Base-by-base conservation (phyloP, 2,888 invertebrate species). In the Synanthedon andrenaeformis region DNA sequence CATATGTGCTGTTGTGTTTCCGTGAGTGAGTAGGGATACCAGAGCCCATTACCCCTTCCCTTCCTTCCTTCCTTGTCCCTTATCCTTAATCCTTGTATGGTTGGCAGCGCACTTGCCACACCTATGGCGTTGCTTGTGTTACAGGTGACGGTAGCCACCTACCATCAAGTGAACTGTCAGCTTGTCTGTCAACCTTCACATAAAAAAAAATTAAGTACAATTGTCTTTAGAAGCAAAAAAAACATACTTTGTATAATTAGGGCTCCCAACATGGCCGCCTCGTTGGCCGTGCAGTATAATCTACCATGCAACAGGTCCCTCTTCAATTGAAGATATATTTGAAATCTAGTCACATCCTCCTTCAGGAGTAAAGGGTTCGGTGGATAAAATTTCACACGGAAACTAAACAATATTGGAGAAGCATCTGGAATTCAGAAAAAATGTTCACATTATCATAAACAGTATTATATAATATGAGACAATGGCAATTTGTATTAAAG, bases 361-460 rank as follows among this genome's bases (percentile, higher is more conserved):
- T 96, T 96, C 61, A 99, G 88, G 54, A 95, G 90, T 77, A 95
- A 90, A 13, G 98, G 98, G 85, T 98, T 97, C 55, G 96, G 95
- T 13, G 99, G 98, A 80, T 99, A 99, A 83, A 97, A 99, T 89
- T 98, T 98, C 60, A 98, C 96, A 59, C 98, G 94, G 82, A 99
- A 96, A 84, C 97, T 97, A 77, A 99, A 95, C 57, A 97, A 86
- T 70, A 96, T 94, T 57, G 96, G 96, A 66, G 95, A 94, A 69
- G 97, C 91, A 84, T 97, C 97, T 96, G 89, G 11, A 89, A 81
- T 55, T 58, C 8, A 19, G 8, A 19, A 28, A 51, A 78, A 60
- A 52, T 17, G 6, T 14, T 11, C 19, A 49, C 49, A 41, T 49
- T 48, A 54, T 28, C 28, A 52, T 54, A 17, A 28, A 23, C 19